Percentiles rank a stretch among this genome's conserved stretches.
Evolutionary conservation across 2,797 vertebrate genomes (phyloP).

Genomic region (Choloepus didactylus): DNA sequence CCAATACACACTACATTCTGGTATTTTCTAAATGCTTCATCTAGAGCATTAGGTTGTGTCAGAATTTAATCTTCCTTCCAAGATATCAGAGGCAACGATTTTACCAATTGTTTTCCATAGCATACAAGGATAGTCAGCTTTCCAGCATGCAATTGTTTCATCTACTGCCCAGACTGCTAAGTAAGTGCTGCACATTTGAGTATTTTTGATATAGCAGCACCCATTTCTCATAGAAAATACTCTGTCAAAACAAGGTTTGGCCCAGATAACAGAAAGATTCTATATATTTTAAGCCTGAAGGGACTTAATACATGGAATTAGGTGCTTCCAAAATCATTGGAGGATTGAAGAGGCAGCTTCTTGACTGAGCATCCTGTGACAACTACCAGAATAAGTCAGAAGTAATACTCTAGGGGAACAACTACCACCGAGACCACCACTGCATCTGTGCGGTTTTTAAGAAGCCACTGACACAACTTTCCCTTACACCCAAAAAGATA

Average conservation of each 20-base stretch:
- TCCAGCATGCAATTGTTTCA: background rate
- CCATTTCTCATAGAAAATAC: background rate
- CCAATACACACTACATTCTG: background rate
- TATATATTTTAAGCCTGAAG: background rate
- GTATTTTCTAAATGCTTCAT: background rate
- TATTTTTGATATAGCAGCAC: slow-evolving; percentile 10
- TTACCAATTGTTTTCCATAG: slow-evolving; percentile 16
- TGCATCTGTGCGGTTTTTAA: background rate
- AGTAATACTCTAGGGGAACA: background rate
- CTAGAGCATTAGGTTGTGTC: background rate
- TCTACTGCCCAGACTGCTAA: background rate
- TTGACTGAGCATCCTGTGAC: background rate
- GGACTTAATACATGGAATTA: background rate
- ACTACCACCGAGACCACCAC: background rate
- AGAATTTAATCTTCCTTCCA: background rate
- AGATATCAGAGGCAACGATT: background rate
- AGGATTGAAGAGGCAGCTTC: background rate
- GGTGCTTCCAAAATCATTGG: background rate
- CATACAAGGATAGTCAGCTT: slow-evolving; percentile 19
- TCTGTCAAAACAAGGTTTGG: background rate
- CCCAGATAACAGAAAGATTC: background rate
- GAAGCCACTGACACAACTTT: background rate
- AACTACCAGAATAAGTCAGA: background rate
- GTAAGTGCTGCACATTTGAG: background rate
- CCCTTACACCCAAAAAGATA: background rate